Percentiles rank a stretch among this genome's conserved stretches.
phyloP scores from a whole-genome alignment of 2,113 vertebrate species.

The Pandion haliaetus region DNA sequence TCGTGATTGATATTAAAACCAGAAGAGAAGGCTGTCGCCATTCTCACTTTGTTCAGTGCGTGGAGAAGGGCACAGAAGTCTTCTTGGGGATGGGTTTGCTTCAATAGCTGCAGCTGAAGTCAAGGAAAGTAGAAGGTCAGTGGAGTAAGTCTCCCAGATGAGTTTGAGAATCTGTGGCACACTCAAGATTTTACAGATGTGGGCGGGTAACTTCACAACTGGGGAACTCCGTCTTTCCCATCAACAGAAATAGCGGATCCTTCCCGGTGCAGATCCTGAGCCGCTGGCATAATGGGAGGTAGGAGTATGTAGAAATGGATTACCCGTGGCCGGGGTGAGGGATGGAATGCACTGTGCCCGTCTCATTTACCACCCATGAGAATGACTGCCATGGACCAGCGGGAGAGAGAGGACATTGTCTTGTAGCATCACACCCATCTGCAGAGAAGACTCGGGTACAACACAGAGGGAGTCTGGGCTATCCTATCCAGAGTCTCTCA shows the following conservation, averaged over 20 bases:
- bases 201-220: neutral
- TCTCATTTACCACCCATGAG: neutral
- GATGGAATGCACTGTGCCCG: neutral
- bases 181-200: neutral
- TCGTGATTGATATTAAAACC: neutral
- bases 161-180: neutral
- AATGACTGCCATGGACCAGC: neutral
- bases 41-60: neutral
- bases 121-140: neutral
- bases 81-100: neutral
- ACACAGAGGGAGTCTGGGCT: neutral
- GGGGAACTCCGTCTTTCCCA: neutral
- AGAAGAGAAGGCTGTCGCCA: rapidly evolving
- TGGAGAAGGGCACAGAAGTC: neutral
- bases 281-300: too few species aligned
- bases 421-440: neutral
- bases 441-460: neutral
- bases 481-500: rapidly evolving
- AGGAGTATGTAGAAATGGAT: neutral
- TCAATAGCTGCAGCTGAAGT: neutral
- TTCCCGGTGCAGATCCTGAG: neutral
- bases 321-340: neutral
- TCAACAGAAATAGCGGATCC: neutral
- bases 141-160: neutral
- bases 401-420: neutral